Conservation (phyloP, 2,888 invertebrate species). For the Tetragonula carbonaria region DNA sequence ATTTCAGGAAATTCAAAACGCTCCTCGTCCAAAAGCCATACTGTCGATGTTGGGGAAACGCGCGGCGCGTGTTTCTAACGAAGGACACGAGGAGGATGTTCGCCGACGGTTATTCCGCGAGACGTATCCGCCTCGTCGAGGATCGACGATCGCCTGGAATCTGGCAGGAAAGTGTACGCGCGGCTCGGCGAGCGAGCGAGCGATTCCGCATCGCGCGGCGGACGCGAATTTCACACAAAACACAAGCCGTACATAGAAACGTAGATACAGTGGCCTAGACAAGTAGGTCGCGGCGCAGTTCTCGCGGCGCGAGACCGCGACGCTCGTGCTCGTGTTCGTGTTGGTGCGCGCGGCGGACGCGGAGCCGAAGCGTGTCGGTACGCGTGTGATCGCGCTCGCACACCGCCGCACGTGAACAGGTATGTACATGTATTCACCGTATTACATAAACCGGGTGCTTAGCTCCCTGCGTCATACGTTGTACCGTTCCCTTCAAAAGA, state of each 20-base stretch:
- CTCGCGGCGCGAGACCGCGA: slow-evolving; percentile 69
- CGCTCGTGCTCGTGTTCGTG: slow-evolving; percentile 20
- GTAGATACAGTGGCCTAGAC: slow-evolving; percentile 82
- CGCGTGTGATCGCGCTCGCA: slow-evolving; percentile 37
- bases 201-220: slow-evolving; percentile 54
- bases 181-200: slow-evolving; percentile 24
- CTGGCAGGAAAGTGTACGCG: slow-evolving; percentile 52
- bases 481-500: slow-evolving; percentile 29
- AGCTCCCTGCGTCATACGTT: slow-evolving; percentile 57
- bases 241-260: slow-evolving; percentile 75
- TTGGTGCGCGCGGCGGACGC: slow-evolving; percentile 26
- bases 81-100: not conserved
- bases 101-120: slow-evolving; percentile 18
- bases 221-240: slow-evolving; percentile 70
- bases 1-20: not conserved
- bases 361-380: slow-evolving; percentile 46
- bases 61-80: not conserved
- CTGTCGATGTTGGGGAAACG: not conserved
- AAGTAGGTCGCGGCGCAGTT: slow-evolving; percentile 83
- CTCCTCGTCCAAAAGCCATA: not conserved
- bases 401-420: slow-evolving; percentile 45
- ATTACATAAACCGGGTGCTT: slow-evolving; percentile 77
- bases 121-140: slow-evolving; percentile 60
- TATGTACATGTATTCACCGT: slow-evolving; percentile 63
- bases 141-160: slow-evolving; percentile 58